Evolutionary conservation across 2,797 vertebrate species (phyloP).

Genomic region (Enteromius unitaeniatus): DNA sequence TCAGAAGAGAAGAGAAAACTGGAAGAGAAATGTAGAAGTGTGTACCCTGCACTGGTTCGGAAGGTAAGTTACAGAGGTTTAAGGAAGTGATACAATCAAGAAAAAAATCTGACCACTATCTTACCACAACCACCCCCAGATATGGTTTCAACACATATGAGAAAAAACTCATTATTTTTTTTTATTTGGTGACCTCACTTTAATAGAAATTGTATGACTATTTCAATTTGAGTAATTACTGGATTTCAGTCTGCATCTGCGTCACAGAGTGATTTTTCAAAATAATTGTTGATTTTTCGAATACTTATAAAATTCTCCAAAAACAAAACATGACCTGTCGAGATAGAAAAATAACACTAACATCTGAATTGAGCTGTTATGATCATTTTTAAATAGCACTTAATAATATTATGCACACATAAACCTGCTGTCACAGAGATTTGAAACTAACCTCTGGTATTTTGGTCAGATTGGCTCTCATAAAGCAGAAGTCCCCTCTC

Average conservation of each 20-base stretch:
- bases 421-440: slow-evolving; percentile 1
- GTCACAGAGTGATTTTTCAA: background rate
- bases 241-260: background rate
- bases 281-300: background rate
- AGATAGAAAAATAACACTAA: background rate
- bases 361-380: background rate
- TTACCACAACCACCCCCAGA: slow-evolving; percentile 38
- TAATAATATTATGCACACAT: background rate
- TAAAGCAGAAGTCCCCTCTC: slow-evolving; percentile 46
- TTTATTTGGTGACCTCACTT: slow-evolving; percentile 5
- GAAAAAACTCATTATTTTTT: slow-evolving; percentile 2
- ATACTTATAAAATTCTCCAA: background rate
- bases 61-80: slow-evolving; percentile 47
- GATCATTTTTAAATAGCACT: background rate
- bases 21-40: slow-evolving; percentile 69
- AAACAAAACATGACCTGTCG: background rate
- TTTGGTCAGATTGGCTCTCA: slow-evolving; percentile 11
- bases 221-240: background rate
- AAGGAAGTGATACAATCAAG: slow-evolving; percentile 56
- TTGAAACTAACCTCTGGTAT: slow-evolving; percentile 28
- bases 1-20: slow-evolving; percentile 65
- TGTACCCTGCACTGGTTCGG: slow-evolving; percentile 45
- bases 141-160: slow-evolving; percentile 17
- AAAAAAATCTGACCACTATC: slow-evolving; percentile 31
- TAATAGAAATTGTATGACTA: slow-evolving; percentile 9